Conservation (phyloP, 2,797 vertebrate species). For the Arnoldichthys spilopterus region DNA sequence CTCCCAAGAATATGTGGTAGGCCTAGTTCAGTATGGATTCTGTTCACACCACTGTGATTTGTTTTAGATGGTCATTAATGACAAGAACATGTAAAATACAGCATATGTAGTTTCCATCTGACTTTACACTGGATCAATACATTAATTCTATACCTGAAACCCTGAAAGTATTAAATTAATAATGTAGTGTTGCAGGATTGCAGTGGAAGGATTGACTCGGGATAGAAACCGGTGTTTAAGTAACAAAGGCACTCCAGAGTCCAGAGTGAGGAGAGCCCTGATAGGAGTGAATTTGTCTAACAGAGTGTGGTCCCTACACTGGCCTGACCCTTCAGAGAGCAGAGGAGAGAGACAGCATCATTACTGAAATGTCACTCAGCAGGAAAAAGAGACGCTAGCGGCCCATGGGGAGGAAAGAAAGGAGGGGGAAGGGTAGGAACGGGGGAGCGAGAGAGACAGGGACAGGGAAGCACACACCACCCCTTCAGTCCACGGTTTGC, state of each 20-base stretch:
- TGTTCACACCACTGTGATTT: too few relatives aligned
- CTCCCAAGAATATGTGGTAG: neutral
- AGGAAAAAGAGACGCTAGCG: conserved; percentile 51
- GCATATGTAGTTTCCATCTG: too few relatives aligned
- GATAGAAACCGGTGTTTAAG: neutral
- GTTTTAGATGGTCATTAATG: too few relatives aligned
- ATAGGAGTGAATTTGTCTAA: neutral
- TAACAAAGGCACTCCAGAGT: neutral
- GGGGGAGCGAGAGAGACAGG: conserved; percentile 8
- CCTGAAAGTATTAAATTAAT: neutral
- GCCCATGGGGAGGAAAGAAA: conserved; percentile 19
- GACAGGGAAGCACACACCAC: neutral
- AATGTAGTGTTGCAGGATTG: neutral
- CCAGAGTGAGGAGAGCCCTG: neutral
- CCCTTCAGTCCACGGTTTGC: conserved; percentile 49
- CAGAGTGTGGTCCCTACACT: conserved; percentile 35
- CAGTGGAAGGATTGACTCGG: too few relatives aligned
- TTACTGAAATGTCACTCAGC: conserved; percentile 74
- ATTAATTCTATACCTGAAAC: too few relatives aligned
- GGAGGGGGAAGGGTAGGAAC: conserved; percentile 28
- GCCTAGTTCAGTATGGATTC: too few relatives aligned
- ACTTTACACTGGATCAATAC: too few relatives aligned
- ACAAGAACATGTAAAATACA: too few relatives aligned
- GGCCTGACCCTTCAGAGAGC: conserved; percentile 58
- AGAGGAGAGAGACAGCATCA: conserved; percentile 59